These are phyloP conservation scores for Tursiops truncatus DNA, from an alignment of 2,113 vertebrate species.

Conservation along the genomic window DNA sequence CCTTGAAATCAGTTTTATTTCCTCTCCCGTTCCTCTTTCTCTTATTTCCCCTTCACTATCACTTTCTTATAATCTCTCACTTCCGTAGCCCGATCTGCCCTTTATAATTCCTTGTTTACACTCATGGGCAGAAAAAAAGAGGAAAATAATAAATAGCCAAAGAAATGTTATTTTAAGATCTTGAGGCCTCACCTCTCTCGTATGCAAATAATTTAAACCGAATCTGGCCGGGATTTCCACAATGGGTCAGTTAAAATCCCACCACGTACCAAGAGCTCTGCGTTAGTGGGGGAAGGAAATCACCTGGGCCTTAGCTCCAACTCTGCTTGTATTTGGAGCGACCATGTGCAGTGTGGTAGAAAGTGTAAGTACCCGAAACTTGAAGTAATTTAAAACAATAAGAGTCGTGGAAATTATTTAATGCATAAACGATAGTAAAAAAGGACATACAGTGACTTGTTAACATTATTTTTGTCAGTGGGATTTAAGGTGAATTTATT, in stretches of 20 bases:
- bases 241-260: neutral
- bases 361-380: neutral
- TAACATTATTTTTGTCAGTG: neutral
- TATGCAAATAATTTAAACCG: neutral
- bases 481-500: neutral
- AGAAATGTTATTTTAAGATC: neutral
- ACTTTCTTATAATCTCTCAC: neutral
- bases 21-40: neutral
- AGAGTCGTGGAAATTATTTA: neutral
- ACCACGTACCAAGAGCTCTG: neutral
- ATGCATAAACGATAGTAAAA: neutral
- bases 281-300: neutral
- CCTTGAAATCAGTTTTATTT: neutral
- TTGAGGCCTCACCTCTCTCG: neutral
- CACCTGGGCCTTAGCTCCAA: neutral
- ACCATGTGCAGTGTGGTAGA: neutral
- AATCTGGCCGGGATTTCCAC: neutral
- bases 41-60: neutral
- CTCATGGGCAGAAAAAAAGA: neutral
- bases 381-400: neutral
- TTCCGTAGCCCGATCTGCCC: neutral
- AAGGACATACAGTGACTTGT: neutral
- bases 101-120: neutral
- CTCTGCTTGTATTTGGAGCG: neutral
- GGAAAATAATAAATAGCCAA: neutral